Evolutionary conservation across 2,113 vertebrate species (phyloP).

Genomic region (Sminthopsis crassicaudata): DNA sequence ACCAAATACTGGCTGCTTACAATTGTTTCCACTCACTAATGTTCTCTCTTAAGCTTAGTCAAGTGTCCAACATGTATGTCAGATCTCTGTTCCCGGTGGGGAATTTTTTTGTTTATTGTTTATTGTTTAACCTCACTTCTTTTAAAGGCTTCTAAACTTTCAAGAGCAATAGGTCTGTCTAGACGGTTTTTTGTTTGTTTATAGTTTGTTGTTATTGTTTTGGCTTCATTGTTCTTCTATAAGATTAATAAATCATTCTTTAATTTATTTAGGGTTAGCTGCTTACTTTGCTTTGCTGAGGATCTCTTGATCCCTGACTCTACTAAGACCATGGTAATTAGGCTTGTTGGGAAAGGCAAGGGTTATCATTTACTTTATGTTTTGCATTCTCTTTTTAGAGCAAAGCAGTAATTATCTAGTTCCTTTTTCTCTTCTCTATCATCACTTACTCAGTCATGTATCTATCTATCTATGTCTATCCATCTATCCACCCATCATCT

Average conservation of each 20-base stretch:
- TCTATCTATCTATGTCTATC: no score
- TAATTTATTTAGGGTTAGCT: conserved; percentile 1
- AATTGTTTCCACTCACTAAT: conserved; percentile 32
- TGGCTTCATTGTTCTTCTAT: not conserved
- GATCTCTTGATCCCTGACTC: conserved; percentile 10
- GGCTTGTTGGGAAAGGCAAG: conserved; percentile 16
- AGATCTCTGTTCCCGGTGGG: conserved; percentile 46
- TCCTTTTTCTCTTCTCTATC: not conserved
- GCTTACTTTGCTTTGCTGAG: conserved; percentile 15
- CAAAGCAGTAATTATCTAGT: not conserved
- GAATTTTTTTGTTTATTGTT: not conserved
- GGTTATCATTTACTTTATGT: conserved; percentile 1
- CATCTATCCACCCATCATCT: no score
- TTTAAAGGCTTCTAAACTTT: conserved; percentile 46
- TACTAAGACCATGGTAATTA: conserved; percentile 22
- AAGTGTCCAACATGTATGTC: conserved; percentile 35
- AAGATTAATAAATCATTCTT: conserved; percentile 34
- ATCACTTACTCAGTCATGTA: no score
- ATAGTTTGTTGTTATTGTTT: conserved; percentile 43
- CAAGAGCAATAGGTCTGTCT: conserved; percentile 7
- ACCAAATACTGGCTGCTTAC: conserved; percentile 31
- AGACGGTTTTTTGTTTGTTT: conserved; percentile 45
- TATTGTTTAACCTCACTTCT: conserved; percentile 53
- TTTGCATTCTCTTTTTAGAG: not conserved
- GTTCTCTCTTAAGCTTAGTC: conserved; percentile 57